Base-by-base conservation (phyloP, 2,113 vertebrate species). In the Synchiropus splendidus region DNA sequence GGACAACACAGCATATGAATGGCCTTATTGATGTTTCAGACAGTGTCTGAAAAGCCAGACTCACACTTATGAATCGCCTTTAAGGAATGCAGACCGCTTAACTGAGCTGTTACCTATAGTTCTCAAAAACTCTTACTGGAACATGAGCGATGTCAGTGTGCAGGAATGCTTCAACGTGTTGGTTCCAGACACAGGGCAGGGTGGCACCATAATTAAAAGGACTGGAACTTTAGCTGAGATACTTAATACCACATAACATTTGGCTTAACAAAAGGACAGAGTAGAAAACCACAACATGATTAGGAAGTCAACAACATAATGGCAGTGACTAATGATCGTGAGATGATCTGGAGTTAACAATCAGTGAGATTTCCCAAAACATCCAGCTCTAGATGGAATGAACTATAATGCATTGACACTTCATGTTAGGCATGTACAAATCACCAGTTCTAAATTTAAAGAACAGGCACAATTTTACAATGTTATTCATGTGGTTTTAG, bases 71-170 rank as follows among this genome's bases (percentile, higher is more conserved):
- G 81, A 87, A 70, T 85, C 54, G 66, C 49, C 1, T 78, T 83
- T 79, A 83, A 71, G 78, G 85, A 86, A 87, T 87, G 81, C 72
- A 59, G 65, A 48, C 31, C 38, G 9, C 36, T 21, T 16, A 16
- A 70, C 52, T 21, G 39, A 32, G 64, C 40, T 16, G 36, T 50
- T 80, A 85, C 78, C 77, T 83, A 71, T 72, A 73, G 62, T 40
- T 52, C 58, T 51, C 36, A 48, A 49, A 52, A 70, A 67, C 53
- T 51, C 45, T 80, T 69, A 78, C 55, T 79, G 74, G 62, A 81
- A 81, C 50, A 68, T 40, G 54, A 46, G 36, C 76, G 64, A 79
- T 54, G 41, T 75, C 67, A 40, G n/a, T 51, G 31, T 43, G 21
- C 33, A 67, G 59, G 72, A 75, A 81, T 77, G 70, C 60, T 49